Evolutionary conservation across 2,797 vertebrate genomes (phyloP).

Genomic region (Phalanger gymnotis): DNA sequence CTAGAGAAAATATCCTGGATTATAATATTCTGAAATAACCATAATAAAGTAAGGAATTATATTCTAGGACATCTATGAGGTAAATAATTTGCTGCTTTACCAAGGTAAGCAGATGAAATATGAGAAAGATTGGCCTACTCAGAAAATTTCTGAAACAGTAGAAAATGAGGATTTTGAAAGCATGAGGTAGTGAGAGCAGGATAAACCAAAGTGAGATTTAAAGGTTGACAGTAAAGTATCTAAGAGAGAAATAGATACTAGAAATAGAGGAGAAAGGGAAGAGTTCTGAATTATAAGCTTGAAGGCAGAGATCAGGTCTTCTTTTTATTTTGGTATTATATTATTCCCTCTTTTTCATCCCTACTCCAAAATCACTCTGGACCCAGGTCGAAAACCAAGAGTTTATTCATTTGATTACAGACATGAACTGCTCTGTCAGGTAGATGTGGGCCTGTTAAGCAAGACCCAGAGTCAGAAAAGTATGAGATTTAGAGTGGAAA

Average conservation of each 20-base stretch:
- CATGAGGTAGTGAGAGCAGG: not conserved
- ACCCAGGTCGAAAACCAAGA: not conserved
- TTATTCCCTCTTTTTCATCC: not conserved
- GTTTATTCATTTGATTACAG: not conserved
- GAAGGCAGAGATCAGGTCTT: not conserved
- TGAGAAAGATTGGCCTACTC: not conserved
- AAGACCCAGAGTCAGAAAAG: not conserved
- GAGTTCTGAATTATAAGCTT: not conserved
- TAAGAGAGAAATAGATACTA: not conserved
- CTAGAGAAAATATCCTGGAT: not conserved
- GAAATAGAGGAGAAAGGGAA: not conserved
- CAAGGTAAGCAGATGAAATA: not conserved
- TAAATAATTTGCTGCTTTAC: not conserved
- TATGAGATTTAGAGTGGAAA: not conserved
- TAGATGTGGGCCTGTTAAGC: not conserved
- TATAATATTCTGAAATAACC: not conserved
- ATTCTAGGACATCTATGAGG: not conserved
- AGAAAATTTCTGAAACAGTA: not conserved
- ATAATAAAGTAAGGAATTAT: not conserved
- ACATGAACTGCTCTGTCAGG: not conserved
- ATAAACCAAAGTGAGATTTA: not conserved
- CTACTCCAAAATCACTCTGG: not conserved
- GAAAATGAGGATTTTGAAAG: not conserved
- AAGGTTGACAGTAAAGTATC: not conserved
- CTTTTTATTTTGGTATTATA: not conserved